Base-by-base conservation (phyloP, 2,888 invertebrate species). In the Drosophila anomalata region DNA sequence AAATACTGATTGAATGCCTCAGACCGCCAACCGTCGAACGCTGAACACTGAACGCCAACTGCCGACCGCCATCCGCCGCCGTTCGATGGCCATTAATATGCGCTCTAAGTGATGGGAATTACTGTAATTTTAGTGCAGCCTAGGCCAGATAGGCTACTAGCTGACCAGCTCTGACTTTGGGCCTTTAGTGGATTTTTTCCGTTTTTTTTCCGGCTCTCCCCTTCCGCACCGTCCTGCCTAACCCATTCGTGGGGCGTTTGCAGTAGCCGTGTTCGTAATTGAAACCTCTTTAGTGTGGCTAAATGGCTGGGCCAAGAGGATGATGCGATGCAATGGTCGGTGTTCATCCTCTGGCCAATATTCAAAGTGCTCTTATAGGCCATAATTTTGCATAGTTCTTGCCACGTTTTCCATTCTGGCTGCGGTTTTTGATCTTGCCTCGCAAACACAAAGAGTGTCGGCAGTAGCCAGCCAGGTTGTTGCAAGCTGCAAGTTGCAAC, bases 91-190 rank as follows among this genome's bases (percentile, higher is more conserved):
- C 87, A 87, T 87, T 89, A 89, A 90, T 90, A 89, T 88, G 79
- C 88, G 84, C 88, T 90, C 88, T 86, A 89, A 90, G 89, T 88
- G 89, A 82, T 83, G 89, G 83, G 89, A 90, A 90, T 90, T 90
- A 90, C 90, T 72, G 90, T 90, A 88, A 90, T 90, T 90, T 89
- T 75, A 70, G 75, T 72, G 73, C 60, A 59, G 59, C 78, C 83
- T 85, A 87, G 88, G 81, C 88, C 80, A 51, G 33, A 50, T 48
- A 24, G 76, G 75, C 63, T 54, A 56, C 60, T 67, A 36, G 31
- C 33, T 60, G 52, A 46, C 68, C 51, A 46, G 39, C 47, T 66
- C 22, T 65, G 66, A 51, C 56, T 63, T 57, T 54, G 50, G 55
- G 59, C 50, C 57, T 44, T 50, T 9, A 53, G 46, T 42, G 56